Base-by-base conservation (phyloP, 2,797 vertebrate genomes). In the Hyperoplus immaculatus region DNA sequence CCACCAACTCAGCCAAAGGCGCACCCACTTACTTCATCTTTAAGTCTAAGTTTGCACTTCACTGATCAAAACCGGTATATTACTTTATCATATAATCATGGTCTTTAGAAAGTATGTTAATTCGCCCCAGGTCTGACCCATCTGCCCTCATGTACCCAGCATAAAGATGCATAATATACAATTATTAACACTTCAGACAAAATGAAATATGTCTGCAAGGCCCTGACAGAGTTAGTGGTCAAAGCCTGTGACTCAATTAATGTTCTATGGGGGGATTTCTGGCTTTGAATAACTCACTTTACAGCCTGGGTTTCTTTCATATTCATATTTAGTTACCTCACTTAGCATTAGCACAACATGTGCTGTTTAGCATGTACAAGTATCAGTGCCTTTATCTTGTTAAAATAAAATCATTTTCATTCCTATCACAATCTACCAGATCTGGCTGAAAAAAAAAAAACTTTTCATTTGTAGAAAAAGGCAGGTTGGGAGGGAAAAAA, bases 201-300 rank as follows among this genome's bases (percentile, higher is more conserved):
- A 55, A 51, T 36, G 11, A 67, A 78, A 69, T 39, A 55, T 8
- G 54, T 80, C 53, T 36, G 21, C 57, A 16, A 36, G 59, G 49
- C 51, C 42, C 13, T 21, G 10, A 58, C 13, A 16, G 41, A 39
- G 21, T 60, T 56, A 42, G 58, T 51, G 43, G 67, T 62, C 68
- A 53, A 67, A 36, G 67, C 46, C 11, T 38, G 54, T 55, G 57
- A 76, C 55, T 75, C 54, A 72, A 3, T 60, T 53, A 50, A 63
- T 45, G 46, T 15, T 18, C 4, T 45, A 56, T 6, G 57, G 1
- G 43, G 11, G 38, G 42, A 69, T 46, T 50, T 64, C 11, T 29
- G n/a, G 16, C 51, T 84, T 68, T 59, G 78, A 72, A 77, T 62
- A 79, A 53, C 46, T 62, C 18, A 61, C 47, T 63, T 49, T 18